Evolutionary conservation across 2,888 invertebrate genomes (phyloP), one percentile per base, ranked within the genome.

Genomic region (Acanthoscelides obtectus): DNA sequence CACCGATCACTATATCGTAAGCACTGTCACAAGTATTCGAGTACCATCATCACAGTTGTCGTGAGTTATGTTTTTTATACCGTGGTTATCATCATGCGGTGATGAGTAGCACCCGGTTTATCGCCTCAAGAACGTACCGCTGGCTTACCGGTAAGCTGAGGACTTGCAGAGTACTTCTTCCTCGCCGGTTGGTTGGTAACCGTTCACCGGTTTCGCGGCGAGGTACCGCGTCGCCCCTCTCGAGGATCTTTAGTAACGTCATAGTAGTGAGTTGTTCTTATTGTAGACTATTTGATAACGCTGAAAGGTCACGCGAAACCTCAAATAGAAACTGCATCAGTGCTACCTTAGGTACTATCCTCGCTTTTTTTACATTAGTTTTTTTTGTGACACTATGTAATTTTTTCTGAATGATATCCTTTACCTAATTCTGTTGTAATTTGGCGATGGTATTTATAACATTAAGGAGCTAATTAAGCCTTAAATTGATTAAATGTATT

Each of bases 171-270:
- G 45, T 45, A 45, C 45, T 45, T 12, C 45, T 45, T 45, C 45
- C 1, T 1, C 6, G 12, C 45, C 3, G 66, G 71, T 71, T 70
- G 72, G 72, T 72, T 72, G 72, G 71, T 74, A 70, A 70, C 72
- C 76, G 73, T 72, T 76, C 76, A 74, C 75, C 73, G 72, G 72
- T 72, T 74, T 71, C 71, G 75, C 76, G 73, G 76, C 74, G 74
- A 70, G 71, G 71, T 66, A 72, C 72, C 74, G 75, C 74, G 72
- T 73, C 72, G 71, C 75, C 75, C 74, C 74, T 70, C 71, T 71
- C 72, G 71, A 64, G 69, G 45, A 45, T 6, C 45, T 45, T 45
- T 45, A 45, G 45, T 45, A 45, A 45, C 3, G 45, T 45, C 45
- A 45, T 12, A 12, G 1, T 45, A 12, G 45, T 45, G 45, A 45